Percentiles rank a stretch among this genome's conserved stretches.
phyloP scores from a whole-genome alignment of 1,140 invertebrate genomes.

The Drosophila ironensis region DNA sequence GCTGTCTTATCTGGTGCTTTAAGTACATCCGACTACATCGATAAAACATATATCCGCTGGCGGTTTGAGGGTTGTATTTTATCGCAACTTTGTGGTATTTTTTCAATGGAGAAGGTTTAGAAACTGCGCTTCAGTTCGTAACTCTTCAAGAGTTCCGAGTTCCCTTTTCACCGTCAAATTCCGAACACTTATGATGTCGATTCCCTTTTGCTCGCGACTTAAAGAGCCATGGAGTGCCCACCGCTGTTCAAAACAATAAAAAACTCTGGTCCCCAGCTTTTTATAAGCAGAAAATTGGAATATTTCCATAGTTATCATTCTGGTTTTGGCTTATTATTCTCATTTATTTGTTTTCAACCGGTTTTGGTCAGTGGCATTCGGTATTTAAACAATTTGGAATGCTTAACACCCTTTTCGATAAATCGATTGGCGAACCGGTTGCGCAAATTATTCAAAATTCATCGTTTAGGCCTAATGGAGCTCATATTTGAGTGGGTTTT shows the following conservation, averaged over 20 bases:
- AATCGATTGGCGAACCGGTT: constrained; percentile 27
- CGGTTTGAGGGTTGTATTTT: constrained; percentile 1
- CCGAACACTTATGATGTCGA: no score
- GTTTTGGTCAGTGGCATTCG: not conserved
- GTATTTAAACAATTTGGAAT: constrained; percentile 9
- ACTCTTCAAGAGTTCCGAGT: no score
- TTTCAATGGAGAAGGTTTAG: no score
- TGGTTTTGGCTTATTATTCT: not conserved
- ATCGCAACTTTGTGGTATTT: no score
- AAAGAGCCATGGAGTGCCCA: not conserved
- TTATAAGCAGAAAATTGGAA: constrained; percentile 8
- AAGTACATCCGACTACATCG: not conserved
- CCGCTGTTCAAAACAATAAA: constrained; percentile 25
- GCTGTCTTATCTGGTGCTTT: not conserved
- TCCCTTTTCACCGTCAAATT: no score
- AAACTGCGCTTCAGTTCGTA: no score
- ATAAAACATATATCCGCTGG: constrained; percentile 35
- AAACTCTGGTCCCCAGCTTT: not conserved
- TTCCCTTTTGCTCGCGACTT: no score
- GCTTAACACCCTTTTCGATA: constrained; percentile 32
- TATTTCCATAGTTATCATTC: no score
- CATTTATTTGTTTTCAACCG: not conserved
- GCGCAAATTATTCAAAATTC: constrained; percentile 4
- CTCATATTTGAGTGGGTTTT: not conserved
- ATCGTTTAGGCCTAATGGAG: not conserved